Percentiles rank a stretch among this genome's conserved stretches.
Conservation (phyloP, 2,113 vertebrate genomes). For the Caracal caracal region DNA sequence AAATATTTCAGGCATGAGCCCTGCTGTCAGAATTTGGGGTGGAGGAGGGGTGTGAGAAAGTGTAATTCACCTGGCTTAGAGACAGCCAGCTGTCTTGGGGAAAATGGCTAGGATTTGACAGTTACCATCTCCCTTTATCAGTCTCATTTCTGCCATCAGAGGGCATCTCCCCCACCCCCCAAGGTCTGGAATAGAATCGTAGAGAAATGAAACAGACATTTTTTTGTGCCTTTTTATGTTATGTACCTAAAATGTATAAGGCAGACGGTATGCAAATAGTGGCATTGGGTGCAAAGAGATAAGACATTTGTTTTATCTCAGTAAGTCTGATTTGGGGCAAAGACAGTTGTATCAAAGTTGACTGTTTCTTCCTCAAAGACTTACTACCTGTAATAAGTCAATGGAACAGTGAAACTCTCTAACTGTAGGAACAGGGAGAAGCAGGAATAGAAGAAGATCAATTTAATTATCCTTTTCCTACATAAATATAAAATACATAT, state of each 20-base stretch:
- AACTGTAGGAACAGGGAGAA: background rate
- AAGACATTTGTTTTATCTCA: background rate
- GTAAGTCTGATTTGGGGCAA: background rate
- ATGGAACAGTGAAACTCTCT: background rate
- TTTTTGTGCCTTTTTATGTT: background rate
- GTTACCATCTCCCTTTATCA: background rate
- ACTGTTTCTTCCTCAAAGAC: background rate
- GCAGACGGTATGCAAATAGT: background rate
- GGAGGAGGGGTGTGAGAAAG: background rate
- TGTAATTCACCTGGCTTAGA: background rate
- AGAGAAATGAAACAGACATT: background rate
- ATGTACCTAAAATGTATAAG: background rate
- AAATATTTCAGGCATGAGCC: background rate
- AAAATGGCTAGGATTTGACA: background rate
- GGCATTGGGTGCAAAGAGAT: background rate
- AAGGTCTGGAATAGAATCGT: background rate
- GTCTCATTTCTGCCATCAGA: background rate
- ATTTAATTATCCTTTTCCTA: background rate
- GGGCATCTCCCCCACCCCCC: too few relatives aligned
- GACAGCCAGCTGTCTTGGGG: background rate
- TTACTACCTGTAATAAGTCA: background rate
- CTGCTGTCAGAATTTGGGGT: background rate
- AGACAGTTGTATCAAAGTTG: background rate
- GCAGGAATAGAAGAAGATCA: background rate
- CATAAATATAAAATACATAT: background rate